Percentiles rank a stretch among this genome's conserved stretches.
Conservation (phyloP, 2,888 invertebrate species). For the Ophraella communa region DNA sequence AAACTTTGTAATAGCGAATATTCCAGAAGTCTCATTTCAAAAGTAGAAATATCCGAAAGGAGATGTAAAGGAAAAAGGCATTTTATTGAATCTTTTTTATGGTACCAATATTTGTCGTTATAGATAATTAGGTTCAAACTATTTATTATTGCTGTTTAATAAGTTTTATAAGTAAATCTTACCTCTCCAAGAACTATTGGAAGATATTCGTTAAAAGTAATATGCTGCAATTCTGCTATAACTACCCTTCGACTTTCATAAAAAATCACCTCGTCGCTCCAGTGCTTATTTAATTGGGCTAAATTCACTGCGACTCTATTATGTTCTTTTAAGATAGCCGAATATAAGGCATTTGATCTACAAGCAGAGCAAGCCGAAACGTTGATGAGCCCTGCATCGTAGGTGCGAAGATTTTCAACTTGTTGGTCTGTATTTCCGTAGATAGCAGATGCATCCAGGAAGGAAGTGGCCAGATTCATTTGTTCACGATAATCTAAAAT, state of each 20-base stretch:
- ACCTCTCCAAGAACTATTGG: conserved; percentile 80
- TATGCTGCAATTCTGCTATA: conserved; percentile 81
- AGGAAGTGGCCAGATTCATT: conserved; percentile 84
- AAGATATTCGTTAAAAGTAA: conserved; percentile 83
- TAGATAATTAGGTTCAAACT: too few species aligned
- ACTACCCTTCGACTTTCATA: conserved; percentile 77
- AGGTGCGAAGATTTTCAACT: conserved; percentile 72
- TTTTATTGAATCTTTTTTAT: too few species aligned
- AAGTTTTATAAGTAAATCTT: too few species aligned
- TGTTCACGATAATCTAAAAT: conserved; percentile 74
- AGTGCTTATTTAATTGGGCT: conserved; percentile 74
- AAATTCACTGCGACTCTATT: conserved; percentile 78
- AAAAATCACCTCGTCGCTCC: conserved; percentile 80
- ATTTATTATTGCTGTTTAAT: too few species aligned
- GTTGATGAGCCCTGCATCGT: conserved; percentile 75
- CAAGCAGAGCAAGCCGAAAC: conserved; percentile 70
- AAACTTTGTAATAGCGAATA: too few species aligned
- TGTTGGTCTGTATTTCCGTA: conserved; percentile 81
- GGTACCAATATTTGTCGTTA: too few species aligned
- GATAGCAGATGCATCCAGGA: conserved; percentile 82
- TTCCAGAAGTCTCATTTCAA: too few species aligned
- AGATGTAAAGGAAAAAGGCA: too few species aligned
- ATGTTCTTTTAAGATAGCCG: conserved; percentile 76
- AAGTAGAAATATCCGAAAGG: too few species aligned
- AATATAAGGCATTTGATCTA: conserved; percentile 75